These are phyloP conservation scores for Oophaga pumilio DNA, from an alignment of 2,113 vertebrate species.

Conservation along the genomic window DNA sequence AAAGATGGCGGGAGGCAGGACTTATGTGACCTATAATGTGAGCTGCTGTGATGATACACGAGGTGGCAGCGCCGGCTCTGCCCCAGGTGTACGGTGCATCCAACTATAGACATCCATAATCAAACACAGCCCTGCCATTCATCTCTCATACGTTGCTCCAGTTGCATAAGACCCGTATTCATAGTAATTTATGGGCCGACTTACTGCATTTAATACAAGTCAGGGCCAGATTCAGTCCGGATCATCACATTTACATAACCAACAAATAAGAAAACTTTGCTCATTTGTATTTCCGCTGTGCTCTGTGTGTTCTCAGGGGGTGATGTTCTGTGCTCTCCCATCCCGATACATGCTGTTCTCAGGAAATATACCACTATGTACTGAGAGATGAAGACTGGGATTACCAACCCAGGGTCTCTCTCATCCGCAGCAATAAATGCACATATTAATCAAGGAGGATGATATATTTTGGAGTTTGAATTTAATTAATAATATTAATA, in stretches of 20 bases:
- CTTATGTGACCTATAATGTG: constrained; percentile 5
- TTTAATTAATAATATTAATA: too few species aligned
- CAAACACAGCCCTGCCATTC: not conserved
- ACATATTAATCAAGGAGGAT: too few species aligned
- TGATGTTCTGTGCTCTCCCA: not conserved
- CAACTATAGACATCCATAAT: not conserved
- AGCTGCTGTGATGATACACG: not conserved
- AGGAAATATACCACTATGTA: not conserved
- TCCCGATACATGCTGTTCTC: not conserved
- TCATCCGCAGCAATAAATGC: not conserved
- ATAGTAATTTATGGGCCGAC: constrained; percentile 34
- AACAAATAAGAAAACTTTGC: constrained; percentile 23
- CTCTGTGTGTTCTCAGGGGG: not conserved
- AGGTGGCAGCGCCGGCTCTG: not conserved
- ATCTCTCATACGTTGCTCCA: not conserved
- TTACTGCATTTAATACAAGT: constrained; percentile 28
- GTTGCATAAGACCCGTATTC: constrained; percentile 7
- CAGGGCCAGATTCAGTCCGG: constrained; percentile 41
- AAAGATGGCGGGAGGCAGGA: not conserved
- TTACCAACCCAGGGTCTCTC: not conserved
- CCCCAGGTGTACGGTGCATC: not conserved
- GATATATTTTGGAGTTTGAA: too few species aligned
- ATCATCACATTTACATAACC: constrained; percentile 38
- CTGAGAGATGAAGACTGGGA: not conserved
- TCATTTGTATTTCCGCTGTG: constrained; percentile 15